A percentile compares a stretch with the other conserved stretches of the same genome.
phyloP scores from a whole-genome alignment of 1,140 invertebrate genomes.

The Fragariocoptes setiger region DNA sequence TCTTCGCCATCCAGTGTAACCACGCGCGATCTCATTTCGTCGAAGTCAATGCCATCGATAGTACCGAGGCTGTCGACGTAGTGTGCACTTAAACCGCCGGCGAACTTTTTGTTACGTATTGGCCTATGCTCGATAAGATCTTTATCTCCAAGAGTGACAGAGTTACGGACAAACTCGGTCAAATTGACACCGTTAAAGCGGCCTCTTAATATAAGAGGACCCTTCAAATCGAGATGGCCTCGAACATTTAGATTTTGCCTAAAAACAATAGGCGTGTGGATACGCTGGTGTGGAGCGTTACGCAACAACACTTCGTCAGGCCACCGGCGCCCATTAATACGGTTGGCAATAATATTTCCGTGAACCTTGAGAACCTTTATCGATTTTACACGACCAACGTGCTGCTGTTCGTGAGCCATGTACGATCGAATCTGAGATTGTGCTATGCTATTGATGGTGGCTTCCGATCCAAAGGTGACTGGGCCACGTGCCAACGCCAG shows the following conservation, averaged over 20 bases:
- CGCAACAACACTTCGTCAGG: not conserved
- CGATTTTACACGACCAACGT: not conserved
- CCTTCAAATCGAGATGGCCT: not conserved
- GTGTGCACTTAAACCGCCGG: not conserved
- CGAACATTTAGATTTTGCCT: not conserved
- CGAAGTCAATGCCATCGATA: not conserved
- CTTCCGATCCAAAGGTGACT: not conserved
- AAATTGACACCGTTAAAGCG: not conserved
- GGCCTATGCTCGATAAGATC: not conserved
- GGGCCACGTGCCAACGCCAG: not conserved
- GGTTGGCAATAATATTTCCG: not conserved
- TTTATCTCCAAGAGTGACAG: not conserved
- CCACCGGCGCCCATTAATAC: not conserved
- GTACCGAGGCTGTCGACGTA: not conserved
- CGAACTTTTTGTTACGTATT: constrained; percentile 1
- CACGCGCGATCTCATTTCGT: constrained; percentile 1
- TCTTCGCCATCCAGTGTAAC: not conserved
- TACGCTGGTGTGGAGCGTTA: not conserved
- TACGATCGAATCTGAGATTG: not conserved
- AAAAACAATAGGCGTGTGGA: not conserved
- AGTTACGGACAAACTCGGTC: not conserved
- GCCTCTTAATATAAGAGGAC: not conserved
- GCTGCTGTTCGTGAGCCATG: not conserved
- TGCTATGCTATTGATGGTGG: not conserved
- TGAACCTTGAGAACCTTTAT: not conserved